Evolutionary conservation across 2,113 vertebrate genomes (phyloP).

Genomic region (Candoia aspera): DNA sequence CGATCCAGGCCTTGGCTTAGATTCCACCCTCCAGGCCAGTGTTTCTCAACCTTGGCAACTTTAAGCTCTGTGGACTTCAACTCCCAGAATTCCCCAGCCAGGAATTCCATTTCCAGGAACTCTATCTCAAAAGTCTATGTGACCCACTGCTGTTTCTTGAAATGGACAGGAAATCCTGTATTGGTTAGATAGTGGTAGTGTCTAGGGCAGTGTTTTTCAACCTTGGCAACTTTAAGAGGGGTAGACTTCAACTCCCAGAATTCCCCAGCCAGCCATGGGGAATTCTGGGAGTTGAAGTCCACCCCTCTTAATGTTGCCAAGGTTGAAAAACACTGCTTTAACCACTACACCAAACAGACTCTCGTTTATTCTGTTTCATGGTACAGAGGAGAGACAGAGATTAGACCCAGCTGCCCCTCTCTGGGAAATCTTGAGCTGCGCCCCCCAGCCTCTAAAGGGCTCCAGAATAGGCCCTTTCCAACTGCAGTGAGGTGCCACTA

Average conservation of each 20-base stretch:
- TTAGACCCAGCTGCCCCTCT: too few species aligned
- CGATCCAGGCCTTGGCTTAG: not conserved
- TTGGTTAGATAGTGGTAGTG: not conserved
- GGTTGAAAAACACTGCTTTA: not conserved
- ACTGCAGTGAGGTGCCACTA: not conserved
- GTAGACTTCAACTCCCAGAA: not conserved
- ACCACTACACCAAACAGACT: not conserved
- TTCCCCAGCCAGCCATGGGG: not conserved
- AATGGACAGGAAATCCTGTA: not conserved
- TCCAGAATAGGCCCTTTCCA: not conserved
- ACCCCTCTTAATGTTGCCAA: not conserved
- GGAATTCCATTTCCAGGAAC: not conserved
- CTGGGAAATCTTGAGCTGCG: too few species aligned
- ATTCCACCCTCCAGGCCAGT: rapidly evolving
- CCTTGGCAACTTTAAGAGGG: not conserved
- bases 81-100: not conserved
- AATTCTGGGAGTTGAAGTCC: not conserved
- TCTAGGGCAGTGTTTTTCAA: not conserved
- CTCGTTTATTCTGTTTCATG: not conserved
- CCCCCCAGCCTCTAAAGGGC: too few species aligned
- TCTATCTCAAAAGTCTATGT: not conserved
- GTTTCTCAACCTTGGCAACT: not conserved
- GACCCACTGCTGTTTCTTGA: not conserved
- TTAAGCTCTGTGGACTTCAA: not conserved
- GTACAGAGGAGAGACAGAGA: not conserved